phyloP scores from a whole-genome alignment of 2,888 invertebrate species.

The Sarcophaga caerulescens region DNA sequence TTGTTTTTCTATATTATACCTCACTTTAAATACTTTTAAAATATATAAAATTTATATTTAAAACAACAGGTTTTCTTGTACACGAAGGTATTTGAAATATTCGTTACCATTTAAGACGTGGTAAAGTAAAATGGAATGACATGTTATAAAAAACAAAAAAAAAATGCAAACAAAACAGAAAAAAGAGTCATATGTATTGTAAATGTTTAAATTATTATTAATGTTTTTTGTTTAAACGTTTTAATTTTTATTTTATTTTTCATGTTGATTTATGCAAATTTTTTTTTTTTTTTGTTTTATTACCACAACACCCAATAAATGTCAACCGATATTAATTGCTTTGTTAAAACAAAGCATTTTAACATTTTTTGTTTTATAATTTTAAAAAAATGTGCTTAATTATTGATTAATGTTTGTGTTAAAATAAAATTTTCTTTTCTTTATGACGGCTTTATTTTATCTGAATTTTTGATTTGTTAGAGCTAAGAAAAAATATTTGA shows the following conservation, averaged over 20 bases:
- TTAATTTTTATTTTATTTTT: conserved; percentile 47
- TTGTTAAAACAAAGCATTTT: conserved; percentile 19
- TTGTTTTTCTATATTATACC: conserved; percentile 5
- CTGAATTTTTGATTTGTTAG: not conserved
- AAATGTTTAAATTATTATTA: conserved; percentile 19
- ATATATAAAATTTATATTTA: not conserved
- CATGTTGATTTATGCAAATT: conserved; percentile 63
- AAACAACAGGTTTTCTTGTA: conserved; percentile 39
- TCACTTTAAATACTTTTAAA: not conserved
- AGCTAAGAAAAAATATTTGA: not conserved
- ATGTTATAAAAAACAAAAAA: not conserved
- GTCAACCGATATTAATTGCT: conserved; percentile 63
- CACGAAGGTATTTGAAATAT: not conserved
- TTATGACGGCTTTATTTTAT: not conserved
- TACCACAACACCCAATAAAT: conserved; percentile 61
- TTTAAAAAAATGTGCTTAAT: conserved; percentile 40
- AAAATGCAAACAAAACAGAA: not conserved
- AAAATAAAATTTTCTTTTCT: not conserved
- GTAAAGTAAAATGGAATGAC: not conserved
- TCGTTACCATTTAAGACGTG: not conserved
- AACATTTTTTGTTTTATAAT: too few relatives aligned
- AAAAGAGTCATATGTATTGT: conserved; percentile 28
- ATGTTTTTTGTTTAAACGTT: conserved; percentile 26
- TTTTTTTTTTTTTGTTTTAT: conserved; percentile 58
- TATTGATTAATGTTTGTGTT: conserved; percentile 31